A percentile compares a stretch with the other conserved stretches of the same genome.
Evolutionary conservation across 2,888 invertebrate genomes (phyloP).

Genomic region (Hirtodrosophila histrioides): DNA sequence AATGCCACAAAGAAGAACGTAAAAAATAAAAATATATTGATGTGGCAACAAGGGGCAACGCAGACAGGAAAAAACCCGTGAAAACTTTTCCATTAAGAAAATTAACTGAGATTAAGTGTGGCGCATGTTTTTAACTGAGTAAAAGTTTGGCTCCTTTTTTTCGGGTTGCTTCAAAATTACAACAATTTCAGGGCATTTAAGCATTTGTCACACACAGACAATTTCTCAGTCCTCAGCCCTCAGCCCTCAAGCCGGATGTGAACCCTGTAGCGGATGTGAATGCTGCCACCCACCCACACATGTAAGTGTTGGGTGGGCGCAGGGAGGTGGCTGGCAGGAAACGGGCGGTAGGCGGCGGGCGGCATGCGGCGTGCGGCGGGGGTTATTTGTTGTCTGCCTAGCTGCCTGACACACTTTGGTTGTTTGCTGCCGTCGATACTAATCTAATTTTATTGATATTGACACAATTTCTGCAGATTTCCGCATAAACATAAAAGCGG

Average conservation of each 20-base stretch:
- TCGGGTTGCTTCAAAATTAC: conserved; percentile 53
- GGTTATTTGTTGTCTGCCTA: conserved; percentile 57
- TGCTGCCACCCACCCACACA: conserved; percentile 18
- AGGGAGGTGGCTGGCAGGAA: no score
- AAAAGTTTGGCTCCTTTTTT: conserved; percentile 37
- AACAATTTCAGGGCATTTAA: conserved; percentile 75
- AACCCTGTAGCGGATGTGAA: conserved; percentile 42
- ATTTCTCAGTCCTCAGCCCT: conserved; percentile 18
- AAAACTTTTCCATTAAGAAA: conserved; percentile 83
- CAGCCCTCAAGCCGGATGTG: conserved; percentile 55
- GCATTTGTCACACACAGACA: conserved; percentile 69
- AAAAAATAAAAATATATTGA: conserved; percentile 24
- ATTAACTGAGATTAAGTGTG: conserved; percentile 82
- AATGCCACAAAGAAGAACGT: conserved; percentile 37
- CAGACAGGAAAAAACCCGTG: conserved; percentile 45
- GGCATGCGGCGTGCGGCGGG: not conserved
- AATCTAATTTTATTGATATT: conserved; percentile 84
- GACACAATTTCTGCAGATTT: conserved; percentile 84
- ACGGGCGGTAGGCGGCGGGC: not conserved
- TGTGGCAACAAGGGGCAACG: conserved; percentile 32
- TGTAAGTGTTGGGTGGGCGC: conserved; percentile 9
- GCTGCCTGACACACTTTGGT: conserved; percentile 45
- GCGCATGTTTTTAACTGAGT: conserved; percentile 56
- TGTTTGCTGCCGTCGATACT: conserved; percentile 79
- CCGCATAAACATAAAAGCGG: conserved; percentile 81